Base-by-base conservation (phyloP, 2,113 vertebrate species). In the Malurus cyaneus region DNA sequence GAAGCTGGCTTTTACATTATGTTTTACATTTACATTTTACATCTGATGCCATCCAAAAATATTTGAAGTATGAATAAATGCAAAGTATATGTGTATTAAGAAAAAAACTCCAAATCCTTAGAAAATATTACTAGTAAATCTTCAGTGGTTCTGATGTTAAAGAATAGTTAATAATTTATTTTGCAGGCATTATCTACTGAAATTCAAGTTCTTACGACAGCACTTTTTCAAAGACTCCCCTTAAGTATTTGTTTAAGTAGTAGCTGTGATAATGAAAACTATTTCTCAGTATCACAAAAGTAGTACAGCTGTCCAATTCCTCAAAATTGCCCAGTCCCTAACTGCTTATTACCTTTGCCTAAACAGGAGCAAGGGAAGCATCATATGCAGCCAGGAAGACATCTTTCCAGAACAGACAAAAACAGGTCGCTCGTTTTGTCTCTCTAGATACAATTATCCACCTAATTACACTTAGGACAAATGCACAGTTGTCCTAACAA, bases 401-500 rank as follows among this genome's bases (percentile, higher is more conserved):
- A 2, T 18, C 69, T 24, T 34, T 61, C 42, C n/a, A 53, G 62
- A 89, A 64, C 18, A 80, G 36, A 89, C 42, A 42, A 80, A 83
- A 80, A 0, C 71, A 42, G 47, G 66, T 88, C 0, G 0, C 28
- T 80, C 2, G 0, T 20, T 46, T n/a, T 46, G 12, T 60, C 88
- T 90, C 74, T 60, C 62, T 28, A 72, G 54, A 77, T 49, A 77
- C 46, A 88, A 66, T 88, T 92, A 93, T 39, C 39, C 59, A 82
- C 79, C 87, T 80, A 93, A 91, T 93, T 94, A 89, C 88, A 88
- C 82, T 31, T 3, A 62, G 80, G 86, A 93, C 59, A 80, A 93
- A 93, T 25, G 50, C 46, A 73, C 18, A 46, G 76, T 73, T 80
- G 53, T 86, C 56, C 54, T 62, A 59, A 66, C 7, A 20, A 65